Percentiles rank a stretch among this genome's conserved stretches.
These are phyloP conservation scores for Anthrax anthrax DNA, from an alignment of 2,888 invertebrate genomes.

Conservation along the genomic window DNA sequence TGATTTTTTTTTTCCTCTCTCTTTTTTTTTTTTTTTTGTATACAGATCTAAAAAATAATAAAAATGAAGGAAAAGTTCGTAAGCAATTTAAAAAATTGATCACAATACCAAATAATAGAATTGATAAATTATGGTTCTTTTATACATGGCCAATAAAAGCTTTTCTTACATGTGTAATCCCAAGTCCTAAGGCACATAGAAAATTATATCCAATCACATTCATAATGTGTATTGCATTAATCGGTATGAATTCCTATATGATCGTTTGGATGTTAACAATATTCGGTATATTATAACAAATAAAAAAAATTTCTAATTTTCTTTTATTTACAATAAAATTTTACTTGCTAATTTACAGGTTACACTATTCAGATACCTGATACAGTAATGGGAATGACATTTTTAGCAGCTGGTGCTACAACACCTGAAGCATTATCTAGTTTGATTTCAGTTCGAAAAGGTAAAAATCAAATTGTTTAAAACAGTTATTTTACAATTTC, in stretches of 20 bases:
- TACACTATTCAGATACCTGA: conserved; percentile 68
- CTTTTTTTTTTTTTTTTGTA: too few relatives aligned
- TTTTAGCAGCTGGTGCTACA: conserved; percentile 80
- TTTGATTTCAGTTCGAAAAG: conserved; percentile 71
- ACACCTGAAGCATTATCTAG: conserved; percentile 71
- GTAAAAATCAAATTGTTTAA: conserved; percentile 34
- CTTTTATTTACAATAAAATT: not conserved
- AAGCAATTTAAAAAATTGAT: not conserved
- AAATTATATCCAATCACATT: conserved; percentile 63
- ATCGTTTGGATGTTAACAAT: conserved; percentile 87
- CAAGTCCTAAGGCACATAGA: conserved; percentile 47
- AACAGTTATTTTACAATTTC: not conserved
- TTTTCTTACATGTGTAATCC: conserved; percentile 51
- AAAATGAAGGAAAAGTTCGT: not conserved
- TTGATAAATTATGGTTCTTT: conserved; percentile 42
- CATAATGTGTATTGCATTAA: conserved; percentile 73
- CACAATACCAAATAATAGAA: not conserved
- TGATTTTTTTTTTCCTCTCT: too few relatives aligned
- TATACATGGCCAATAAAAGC: conserved; percentile 58
- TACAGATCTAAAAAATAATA: too few relatives aligned
- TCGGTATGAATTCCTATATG: conserved; percentile 69
- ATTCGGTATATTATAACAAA: conserved; percentile 44
- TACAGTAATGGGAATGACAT: conserved; percentile 81
- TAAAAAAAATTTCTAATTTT: too few relatives aligned
- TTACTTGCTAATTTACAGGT: conserved; percentile 35